A percentile compares a stretch with the other conserved stretches of the same genome.
Evolutionary conservation across 2,113 vertebrate species (phyloP).

Genomic region (Solea solea): DNA sequence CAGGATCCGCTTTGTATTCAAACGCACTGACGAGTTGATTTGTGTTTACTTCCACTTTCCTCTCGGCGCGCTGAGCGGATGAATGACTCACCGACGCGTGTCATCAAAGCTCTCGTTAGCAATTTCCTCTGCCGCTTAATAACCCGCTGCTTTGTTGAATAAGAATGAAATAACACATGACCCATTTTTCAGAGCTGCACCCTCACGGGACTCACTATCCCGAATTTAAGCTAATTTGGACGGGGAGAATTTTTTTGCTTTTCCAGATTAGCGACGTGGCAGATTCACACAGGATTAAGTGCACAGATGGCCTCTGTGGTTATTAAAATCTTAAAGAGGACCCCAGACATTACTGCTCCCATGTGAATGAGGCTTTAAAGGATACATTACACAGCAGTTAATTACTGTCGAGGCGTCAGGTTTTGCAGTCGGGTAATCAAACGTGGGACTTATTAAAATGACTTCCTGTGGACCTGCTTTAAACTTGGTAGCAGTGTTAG

Average conservation of each 20-base stretch:
- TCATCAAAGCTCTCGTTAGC: not conserved
- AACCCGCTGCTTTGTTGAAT: not conserved
- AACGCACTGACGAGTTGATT: not conserved
- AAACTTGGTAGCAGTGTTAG: not conserved
- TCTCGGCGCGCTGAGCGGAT: not conserved
- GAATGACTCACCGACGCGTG: not conserved
- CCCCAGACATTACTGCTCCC: conserved; percentile 24
- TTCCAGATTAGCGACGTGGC: conserved; percentile 20
- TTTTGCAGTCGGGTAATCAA: not conserved
- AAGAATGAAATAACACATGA: too few relatives aligned
- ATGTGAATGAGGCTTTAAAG: conserved; percentile 21
- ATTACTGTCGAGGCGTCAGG: conserved; percentile 21
- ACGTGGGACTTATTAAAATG: not conserved
- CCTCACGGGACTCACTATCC: conserved; percentile 13
- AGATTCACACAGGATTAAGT: conserved; percentile 40
- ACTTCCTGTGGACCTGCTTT: conserved; percentile 1
- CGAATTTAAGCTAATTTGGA: conserved; percentile 25
- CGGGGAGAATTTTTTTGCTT: not conserved
- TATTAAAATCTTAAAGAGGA: conserved; percentile 39
- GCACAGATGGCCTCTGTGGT: conserved; percentile 26
- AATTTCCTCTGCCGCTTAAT: conserved; percentile 3
- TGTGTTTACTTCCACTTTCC: not conserved
- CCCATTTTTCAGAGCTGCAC: not conserved
- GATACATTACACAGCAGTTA: conserved; percentile 36
- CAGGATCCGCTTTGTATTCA: not conserved